These are phyloP conservation scores for Cygnus olor DNA, from an alignment of 2,797 vertebrate species.

Conservation along the genomic window DNA sequence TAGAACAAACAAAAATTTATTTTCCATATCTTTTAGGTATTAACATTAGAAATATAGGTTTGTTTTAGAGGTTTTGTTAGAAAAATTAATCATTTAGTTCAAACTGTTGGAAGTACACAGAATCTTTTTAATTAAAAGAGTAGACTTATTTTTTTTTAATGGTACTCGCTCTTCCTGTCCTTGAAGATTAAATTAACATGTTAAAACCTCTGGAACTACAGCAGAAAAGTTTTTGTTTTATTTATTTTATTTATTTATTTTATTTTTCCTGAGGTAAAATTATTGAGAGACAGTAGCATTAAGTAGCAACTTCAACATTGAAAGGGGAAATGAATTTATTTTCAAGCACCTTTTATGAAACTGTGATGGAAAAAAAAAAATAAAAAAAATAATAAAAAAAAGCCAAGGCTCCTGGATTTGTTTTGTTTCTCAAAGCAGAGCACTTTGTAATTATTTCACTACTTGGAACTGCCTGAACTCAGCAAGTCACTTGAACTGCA, in stretches of 20 bases:
- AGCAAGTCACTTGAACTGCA: background rate
- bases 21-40: background rate
- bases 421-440: background rate
- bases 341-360: slow-evolving; percentile 31
- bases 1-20: background rate
- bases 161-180: slow-evolving; percentile 44
- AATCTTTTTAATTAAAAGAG: slow-evolving; percentile 61
- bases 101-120: background rate
- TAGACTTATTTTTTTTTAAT: background rate
- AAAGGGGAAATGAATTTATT: slow-evolving; percentile 11
- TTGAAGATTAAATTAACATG: slow-evolving; percentile 48
- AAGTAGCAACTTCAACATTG: slow-evolving; percentile 23
- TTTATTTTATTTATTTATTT: background rate
- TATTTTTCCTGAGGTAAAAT: background rate
- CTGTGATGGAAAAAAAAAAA: background rate
- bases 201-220: slow-evolving; percentile 49
- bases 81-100: slow-evolving; percentile 43
- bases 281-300: slow-evolving; percentile 10
- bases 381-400: accelerated
- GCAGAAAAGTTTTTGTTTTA: background rate
- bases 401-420: background rate
- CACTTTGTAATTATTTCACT: background rate
- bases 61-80: slow-evolving; percentile 24
- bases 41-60: background rate
- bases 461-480: background rate